Percentiles rank a stretch among this genome's conserved stretches.
Evolutionary conservation across 1,140 invertebrate species (phyloP).

Genomic region (Holotrichia oblita): DNA sequence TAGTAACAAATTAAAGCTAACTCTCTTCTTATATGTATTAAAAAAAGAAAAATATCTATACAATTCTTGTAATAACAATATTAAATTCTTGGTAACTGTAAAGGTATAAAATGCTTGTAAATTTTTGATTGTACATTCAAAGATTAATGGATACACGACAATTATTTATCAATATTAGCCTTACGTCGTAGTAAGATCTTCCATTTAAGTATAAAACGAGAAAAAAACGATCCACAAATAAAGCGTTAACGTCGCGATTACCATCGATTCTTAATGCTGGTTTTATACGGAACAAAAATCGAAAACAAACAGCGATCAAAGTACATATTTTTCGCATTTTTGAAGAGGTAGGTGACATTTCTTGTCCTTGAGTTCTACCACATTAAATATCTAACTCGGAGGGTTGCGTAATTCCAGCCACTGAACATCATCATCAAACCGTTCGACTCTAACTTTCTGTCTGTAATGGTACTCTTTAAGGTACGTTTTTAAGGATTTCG

Average conservation of each 20-base stretch:
- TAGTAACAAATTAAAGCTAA: background rate
- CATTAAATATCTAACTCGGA: background rate
- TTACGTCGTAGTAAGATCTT: background rate
- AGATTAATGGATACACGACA: conserved; percentile 1
- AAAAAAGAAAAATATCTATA: conserved; percentile 5
- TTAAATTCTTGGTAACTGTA: conserved; percentile 25
- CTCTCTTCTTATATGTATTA: background rate
- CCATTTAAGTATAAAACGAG: background rate
- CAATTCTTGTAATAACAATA: background rate
- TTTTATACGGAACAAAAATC: too few relatives aligned
- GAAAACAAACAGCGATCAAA: too few relatives aligned
- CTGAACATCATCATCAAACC: conserved; percentile 72
- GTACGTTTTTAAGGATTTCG: conserved; percentile 87
- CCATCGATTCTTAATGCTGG: too few relatives aligned
- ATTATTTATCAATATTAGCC: background rate
- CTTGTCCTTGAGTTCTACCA: background rate
- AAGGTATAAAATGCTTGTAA: conserved; percentile 23
- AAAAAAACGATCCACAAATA: background rate
- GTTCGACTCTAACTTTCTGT: conserved; percentile 88
- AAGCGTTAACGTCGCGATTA: background rate
- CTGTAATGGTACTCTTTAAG: conserved; percentile 98
- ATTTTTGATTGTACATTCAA: background rate
- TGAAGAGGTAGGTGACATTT: background rate
- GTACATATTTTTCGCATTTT: background rate
- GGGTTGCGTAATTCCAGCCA: conserved; percentile 58